Evolutionary conservation across 2,113 vertebrate genomes (phyloP), one percentile per base, ranked within the genome.

Genomic region (Lophochroa leadbeateri): DNA sequence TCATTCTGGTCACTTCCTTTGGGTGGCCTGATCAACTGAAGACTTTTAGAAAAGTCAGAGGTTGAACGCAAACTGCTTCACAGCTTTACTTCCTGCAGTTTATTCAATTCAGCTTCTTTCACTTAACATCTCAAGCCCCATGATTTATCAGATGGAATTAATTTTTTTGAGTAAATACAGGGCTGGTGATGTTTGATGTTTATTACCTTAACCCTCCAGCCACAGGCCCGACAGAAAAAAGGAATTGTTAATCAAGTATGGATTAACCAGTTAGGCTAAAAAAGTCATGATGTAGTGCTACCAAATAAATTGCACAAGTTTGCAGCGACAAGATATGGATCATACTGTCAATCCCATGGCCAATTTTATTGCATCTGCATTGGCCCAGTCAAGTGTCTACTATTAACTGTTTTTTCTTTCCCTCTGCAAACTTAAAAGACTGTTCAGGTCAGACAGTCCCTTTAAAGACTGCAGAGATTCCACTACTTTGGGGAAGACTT

Each of bases 71-170:
- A 78, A 81, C 7, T 1, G 33, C 37, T 81, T 47, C 29, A 67
- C 24, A 61, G 3, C 15, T 81, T 78, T 47, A 29, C 7, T 65
- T 81, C 31, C 33, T 65, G 25, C 17, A 57, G 11, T 46, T 83
- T 79, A 64, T 72, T 21, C 9, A 61, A 0, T 43, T 50, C 9
- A 39, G 15, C 21, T 65, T 65, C 7, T 91, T 83, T 88, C 24
- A 11, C 11, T 6, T 75, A 8, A 2, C 20, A 83, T 37, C 4
- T 47, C 21, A 13, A 0, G 7, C 3, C 13, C 20, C 10, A 28
- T 53, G 5, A 3, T 44, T 53, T 76, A 35, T 43, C 41, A 87
- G 29, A 20, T 9, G 24, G 18, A 81, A 74, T 41, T 1, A 65
- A 57, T 67, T 1, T 74, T 71, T 76, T 64, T 60, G 4, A 76